Evolutionary conservation across 2,113 vertebrate species (phyloP).

Genomic region (Smithornis capensis): DNA sequence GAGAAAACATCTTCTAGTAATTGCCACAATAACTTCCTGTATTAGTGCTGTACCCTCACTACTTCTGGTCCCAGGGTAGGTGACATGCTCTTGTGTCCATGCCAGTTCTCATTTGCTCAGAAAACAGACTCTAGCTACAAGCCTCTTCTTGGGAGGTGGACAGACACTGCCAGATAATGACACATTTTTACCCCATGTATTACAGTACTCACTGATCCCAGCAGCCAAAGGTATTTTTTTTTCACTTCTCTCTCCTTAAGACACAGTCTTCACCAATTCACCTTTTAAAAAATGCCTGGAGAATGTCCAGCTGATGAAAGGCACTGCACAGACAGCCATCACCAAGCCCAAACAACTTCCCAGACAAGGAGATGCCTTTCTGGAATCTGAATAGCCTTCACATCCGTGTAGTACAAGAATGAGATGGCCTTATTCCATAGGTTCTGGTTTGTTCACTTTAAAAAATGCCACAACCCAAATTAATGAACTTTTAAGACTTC

Average conservation of each 20-base stretch:
- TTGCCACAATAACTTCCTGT: neutral
- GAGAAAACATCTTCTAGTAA: neutral
- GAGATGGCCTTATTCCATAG: neutral
- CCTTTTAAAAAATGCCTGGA: neutral
- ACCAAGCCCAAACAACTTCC: neutral
- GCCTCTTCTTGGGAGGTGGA: neutral
- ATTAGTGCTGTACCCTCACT: neutral
- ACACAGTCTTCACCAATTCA: neutral
- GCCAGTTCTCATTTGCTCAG: neutral
- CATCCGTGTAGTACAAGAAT: neutral
- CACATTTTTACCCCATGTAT: neutral
- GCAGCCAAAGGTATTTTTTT: neutral
- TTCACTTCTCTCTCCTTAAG: neutral
- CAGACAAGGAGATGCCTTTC: neutral
- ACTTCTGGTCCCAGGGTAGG: neutral
- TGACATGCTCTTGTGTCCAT: neutral
- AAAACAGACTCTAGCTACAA: neutral
- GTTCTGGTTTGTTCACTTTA: neutral
- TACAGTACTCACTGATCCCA: neutral
- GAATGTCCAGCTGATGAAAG: neutral
- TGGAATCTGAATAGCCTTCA: neutral
- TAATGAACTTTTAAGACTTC: constrained; percentile 16
- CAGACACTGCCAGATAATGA: neutral
- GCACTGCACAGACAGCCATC: neutral
- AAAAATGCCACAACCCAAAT: neutral